phyloP scores from a whole-genome alignment of 2,113 vertebrate genomes.

The Numida meleagris region DNA sequence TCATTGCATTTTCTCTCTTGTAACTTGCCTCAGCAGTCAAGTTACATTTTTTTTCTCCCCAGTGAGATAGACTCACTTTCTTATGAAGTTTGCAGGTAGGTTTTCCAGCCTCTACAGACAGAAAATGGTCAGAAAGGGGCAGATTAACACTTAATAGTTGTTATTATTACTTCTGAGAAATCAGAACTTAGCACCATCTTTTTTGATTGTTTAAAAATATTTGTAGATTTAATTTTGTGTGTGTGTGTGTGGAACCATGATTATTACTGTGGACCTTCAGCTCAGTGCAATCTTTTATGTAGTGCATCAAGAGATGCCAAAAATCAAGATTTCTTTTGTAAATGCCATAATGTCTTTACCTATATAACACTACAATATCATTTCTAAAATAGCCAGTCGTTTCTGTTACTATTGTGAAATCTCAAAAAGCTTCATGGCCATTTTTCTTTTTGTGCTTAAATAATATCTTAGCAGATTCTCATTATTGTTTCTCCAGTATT shows the following conservation, averaged over 20 bases:
- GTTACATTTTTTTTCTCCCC: not conserved
- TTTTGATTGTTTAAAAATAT: not conserved
- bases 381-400: not conserved
- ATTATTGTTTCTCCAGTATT: not conserved
- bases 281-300: not conserved
- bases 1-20: not conserved
- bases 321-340: not conserved
- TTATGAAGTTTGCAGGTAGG: not conserved
- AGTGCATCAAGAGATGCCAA: not conserved
- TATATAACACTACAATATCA: not conserved
- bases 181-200: rapidly evolving
- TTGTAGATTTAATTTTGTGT: not conserved
- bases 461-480: not conserved
- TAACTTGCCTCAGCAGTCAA: not conserved
- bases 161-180: not conserved
- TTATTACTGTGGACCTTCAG: not conserved
- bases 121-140: not conserved
- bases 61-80: not conserved
- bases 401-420: not conserved
- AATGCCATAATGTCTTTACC: not conserved
- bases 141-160: not conserved
- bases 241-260: not conserved
- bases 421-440: not conserved
- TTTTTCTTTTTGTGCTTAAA: not conserved
- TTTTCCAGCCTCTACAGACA: not conserved